A percentile compares a stretch with the other conserved stretches of the same genome.
These are phyloP conservation scores for Dasyurus viverrinus DNA, from an alignment of 2,113 vertebrate genomes.

Conservation along the genomic window DNA sequence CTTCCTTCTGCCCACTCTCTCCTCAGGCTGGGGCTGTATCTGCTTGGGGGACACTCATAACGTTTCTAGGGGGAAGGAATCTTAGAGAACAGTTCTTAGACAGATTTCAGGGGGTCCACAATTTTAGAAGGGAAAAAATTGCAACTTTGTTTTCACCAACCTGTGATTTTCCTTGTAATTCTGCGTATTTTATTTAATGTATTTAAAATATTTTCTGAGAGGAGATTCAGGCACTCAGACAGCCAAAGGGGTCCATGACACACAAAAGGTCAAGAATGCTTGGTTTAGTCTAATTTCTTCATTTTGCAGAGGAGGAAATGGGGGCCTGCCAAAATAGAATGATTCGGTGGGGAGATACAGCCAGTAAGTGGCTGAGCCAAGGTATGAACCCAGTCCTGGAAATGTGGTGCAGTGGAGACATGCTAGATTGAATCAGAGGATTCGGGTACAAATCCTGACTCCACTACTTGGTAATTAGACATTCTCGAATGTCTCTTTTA, in stretches of 20 bases:
- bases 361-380: neutral
- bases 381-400: neutral
- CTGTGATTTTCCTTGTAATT: neutral
- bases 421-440: neutral
- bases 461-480: neutral
- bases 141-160: neutral
- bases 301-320: neutral
- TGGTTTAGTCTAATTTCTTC: neutral
- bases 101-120: neutral
- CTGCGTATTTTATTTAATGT: neutral
- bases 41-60: neutral
- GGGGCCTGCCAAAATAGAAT: neutral
- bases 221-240: neutral
- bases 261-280: neutral
- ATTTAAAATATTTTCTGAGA: neutral
- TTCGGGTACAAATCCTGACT: neutral
- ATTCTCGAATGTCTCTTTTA: neutral
- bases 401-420: neutral
- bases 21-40: neutral
- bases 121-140: neutral
- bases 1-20: neutral
- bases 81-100: neutral
- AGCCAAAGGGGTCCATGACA: neutral
- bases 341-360: neutral
- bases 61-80: neutral